Conservation (phyloP, 2,113 vertebrate genomes). For the Ageneiosus marmoratus region DNA sequence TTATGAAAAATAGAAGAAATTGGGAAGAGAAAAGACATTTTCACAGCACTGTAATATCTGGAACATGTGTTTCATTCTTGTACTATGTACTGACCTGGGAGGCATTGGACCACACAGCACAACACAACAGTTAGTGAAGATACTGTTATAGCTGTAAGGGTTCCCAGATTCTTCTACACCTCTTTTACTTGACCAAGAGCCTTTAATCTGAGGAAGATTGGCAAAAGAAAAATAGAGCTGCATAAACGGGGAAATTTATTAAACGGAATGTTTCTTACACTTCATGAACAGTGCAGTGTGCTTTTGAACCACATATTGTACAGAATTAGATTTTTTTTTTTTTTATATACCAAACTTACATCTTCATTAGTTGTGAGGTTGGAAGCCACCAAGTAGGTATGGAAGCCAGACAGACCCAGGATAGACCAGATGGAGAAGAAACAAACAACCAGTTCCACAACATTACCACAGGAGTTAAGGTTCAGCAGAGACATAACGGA, state of each 20-base stretch:
- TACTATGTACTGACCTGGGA: slow-evolving; percentile 81
- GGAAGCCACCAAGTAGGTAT: slow-evolving; percentile 94
- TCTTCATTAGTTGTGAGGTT: slow-evolving; percentile 98
- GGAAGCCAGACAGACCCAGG: slow-evolving; percentile 97
- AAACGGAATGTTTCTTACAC: not conserved
- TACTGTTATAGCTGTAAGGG: slow-evolving; percentile 92
- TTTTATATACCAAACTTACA: slow-evolving; percentile 85
- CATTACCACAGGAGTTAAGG: slow-evolving; percentile 82
- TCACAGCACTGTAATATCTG: not conserved
- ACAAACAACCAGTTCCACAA: slow-evolving; percentile 93
- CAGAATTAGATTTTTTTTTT: not conserved
- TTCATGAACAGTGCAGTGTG: not conserved
- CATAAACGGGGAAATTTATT: not conserved
- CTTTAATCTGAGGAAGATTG: slow-evolving; percentile 82
- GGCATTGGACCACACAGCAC: slow-evolving; percentile 92
- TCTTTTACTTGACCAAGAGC: slow-evolving; percentile 92
- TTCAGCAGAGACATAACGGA: not conserved
- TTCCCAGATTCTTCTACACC: slow-evolving; percentile 85
- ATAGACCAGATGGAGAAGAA: slow-evolving; percentile 98
- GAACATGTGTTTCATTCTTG: not conserved
- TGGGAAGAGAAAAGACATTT: too few species aligned
- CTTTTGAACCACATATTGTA: not conserved
- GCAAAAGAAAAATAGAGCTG: not conserved
- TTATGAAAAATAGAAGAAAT: too few species aligned
- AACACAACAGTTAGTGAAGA: slow-evolving; percentile 91